Percentiles rank a stretch among this genome's conserved stretches.
These are phyloP conservation scores for Cebidichthys violaceus DNA, from an alignment of 2,113 vertebrate genomes.

Conservation along the genomic window DNA sequence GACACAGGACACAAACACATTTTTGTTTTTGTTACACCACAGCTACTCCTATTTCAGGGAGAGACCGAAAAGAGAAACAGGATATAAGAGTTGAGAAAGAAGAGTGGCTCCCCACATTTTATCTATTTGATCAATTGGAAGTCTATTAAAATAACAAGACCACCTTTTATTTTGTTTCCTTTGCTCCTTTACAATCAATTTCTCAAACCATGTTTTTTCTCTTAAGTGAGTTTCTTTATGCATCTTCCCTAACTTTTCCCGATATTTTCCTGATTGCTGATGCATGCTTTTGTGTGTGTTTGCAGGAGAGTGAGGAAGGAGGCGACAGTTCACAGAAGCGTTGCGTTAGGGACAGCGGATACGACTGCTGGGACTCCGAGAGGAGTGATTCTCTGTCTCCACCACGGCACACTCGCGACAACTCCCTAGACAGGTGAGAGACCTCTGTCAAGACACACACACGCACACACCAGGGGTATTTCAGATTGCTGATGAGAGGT, in stretches of 20 bases:
- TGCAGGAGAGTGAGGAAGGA: slow-evolving; percentile 84
- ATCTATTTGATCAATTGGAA: not conserved
- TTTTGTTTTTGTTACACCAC: slow-evolving; percentile 80
- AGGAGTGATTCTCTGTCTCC: slow-evolving; percentile 96
- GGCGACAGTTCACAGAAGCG: slow-evolving; percentile 89
- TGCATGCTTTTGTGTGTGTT: not conserved
- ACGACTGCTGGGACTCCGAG: slow-evolving; percentile 98
- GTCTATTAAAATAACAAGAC: not conserved
- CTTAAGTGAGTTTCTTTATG: not conserved
- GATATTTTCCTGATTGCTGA: no score
- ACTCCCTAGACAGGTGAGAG: slow-evolving; percentile 86
- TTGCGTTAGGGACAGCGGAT: slow-evolving; percentile 94
- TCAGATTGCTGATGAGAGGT: not conserved
- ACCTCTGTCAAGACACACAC: slow-evolving; percentile 36
- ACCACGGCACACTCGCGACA: slow-evolving; percentile 92
- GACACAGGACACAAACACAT: slow-evolving; percentile 79
- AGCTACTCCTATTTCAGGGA: slow-evolving; percentile 19
- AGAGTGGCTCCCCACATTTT: not conserved
- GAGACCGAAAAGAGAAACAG: slow-evolving; percentile 14
- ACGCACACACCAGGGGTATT: not conserved
- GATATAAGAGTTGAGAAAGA: slow-evolving; percentile 15
- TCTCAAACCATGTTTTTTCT: not conserved
- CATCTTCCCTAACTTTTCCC: not conserved
- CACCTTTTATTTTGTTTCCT: not conserved
- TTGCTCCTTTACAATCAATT: not conserved